These are phyloP conservation scores for Spea hammondii DNA, from an alignment of 2,797 vertebrate genomes.

Conservation along the genomic window DNA sequence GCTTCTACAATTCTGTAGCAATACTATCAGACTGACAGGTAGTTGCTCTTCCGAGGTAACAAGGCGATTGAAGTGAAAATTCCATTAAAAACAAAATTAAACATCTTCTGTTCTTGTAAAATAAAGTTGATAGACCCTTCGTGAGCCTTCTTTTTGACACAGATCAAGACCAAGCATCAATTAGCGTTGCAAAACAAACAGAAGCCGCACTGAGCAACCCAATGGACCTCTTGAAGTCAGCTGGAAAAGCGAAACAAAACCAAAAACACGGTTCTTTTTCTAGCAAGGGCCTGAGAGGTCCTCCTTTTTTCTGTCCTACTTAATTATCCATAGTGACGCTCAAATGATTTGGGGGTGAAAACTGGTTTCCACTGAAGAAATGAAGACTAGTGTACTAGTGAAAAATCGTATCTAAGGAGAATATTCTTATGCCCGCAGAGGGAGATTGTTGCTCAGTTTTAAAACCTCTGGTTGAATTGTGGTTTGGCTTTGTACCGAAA, in stretches of 20 bases:
- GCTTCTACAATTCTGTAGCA: background rate
- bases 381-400: background rate
- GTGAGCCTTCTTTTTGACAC: too few species aligned
- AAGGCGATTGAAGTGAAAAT: too few species aligned
- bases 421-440: background rate
- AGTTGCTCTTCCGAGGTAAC: too few species aligned
- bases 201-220: background rate
- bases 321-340: background rate
- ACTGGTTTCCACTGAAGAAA: background rate
- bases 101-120: too few species aligned
- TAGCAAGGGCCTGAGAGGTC: background rate
- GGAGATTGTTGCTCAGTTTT: background rate
- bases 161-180: too few species aligned
- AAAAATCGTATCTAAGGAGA: background rate
- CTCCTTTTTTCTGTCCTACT: background rate
- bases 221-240: background rate
- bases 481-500: background rate
- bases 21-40: too few species aligned
- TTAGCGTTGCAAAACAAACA: background rate
- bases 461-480: conserved; percentile 7
- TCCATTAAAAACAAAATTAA: too few species aligned
- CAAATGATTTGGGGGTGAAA: background rate
- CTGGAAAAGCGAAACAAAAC: background rate
- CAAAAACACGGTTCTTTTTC: background rate
- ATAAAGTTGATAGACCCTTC: too few species aligned